Base-by-base conservation (phyloP, 2,888 invertebrate species). In the Ennomos erosarius region DNA sequence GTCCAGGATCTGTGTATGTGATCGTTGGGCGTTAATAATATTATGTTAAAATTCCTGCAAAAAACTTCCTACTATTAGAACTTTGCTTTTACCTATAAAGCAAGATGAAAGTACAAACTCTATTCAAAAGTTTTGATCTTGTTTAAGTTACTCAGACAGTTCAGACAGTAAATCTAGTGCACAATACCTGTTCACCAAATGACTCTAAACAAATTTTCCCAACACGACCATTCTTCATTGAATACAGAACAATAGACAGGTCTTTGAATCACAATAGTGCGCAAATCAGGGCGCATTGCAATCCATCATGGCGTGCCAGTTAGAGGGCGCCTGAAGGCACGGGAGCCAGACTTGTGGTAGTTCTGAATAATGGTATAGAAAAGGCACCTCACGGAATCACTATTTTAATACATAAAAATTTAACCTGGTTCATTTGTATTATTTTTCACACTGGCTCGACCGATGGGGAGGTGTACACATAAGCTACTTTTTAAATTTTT, bases 291-390 rank as follows among this genome's bases (percentile, higher is more conserved):
- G 34, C 46, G 9, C 33, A 10, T 39, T 6, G 53, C 36, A 34
- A 58, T 58, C 58, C 10, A 58, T 58, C 58, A 49, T 48, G 35
- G 10, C 16, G 39, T 44, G 58, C 48, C 53, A 49, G 53, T 53
- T 58, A 58, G 48, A 37, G 48, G 33, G 33, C 12, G 34, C 56
- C 12, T 33, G 34, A 13, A 37, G 47, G n/a, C 38, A 51, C 43
- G 57, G 42, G 52, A 52, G 44, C 3, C 0, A 13, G 43, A 48
- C 48, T 48, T 13, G 40, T 44, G 37, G 43, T n/a, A 26, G 26
- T 10, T 43, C 43, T 26, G n/a, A 26, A 26, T 10, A 38, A 38
- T 11, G n/a, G 5, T n/a, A 5, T 10, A 38, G 11, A 38, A 8
- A 38, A n/a, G 38, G 11, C 5, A 38, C n/a, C n/a, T n/a, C n/a